A percentile compares a stretch with the other conserved stretches of the same genome.
phyloP scores from a whole-genome alignment of 2,888 invertebrate genomes.

The Ophonus ardosiacus region DNA sequence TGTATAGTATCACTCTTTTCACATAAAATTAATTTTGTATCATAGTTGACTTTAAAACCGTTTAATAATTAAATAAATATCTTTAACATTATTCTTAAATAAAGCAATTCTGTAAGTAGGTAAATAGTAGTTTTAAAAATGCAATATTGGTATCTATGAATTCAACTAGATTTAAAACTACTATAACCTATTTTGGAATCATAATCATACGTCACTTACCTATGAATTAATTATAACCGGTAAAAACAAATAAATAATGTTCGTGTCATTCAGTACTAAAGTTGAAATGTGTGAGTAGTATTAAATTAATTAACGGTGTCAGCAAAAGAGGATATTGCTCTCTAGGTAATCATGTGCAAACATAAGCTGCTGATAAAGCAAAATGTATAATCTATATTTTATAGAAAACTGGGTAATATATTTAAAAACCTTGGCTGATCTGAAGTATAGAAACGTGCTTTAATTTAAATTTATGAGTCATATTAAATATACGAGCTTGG shows the following conservation, averaged over 20 bases:
- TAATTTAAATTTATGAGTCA: conserved; percentile 24
- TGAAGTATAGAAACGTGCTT: neutral
- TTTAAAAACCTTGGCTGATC: conserved; percentile 7
- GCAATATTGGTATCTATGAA: too few relatives aligned
- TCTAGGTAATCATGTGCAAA: conserved; percentile 16
- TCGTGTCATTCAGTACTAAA: neutral
- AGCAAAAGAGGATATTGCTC: conserved; percentile 18
- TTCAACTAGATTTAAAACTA: too few relatives aligned
- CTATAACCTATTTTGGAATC: too few relatives aligned
- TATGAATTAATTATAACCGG: neutral
- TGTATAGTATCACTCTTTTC: too few relatives aligned
- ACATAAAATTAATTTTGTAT: too few relatives aligned
- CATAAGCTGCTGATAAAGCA: conserved; percentile 2
- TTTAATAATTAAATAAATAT: too few relatives aligned
- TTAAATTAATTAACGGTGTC: conserved; percentile 23
- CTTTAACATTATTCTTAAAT: too few relatives aligned
- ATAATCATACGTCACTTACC: too few relatives aligned
- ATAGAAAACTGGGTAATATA: conserved; percentile 6
- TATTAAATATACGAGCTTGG: neutral
- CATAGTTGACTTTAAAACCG: too few relatives aligned
- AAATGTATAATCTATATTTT: neutral
- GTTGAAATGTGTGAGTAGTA: neutral
- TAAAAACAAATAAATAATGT: neutral
- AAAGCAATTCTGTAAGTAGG: too few relatives aligned
- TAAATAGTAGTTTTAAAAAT: too few relatives aligned